These are phyloP conservation scores for Cettia cetti DNA, from an alignment of 2,113 vertebrate genomes.

Conservation along the genomic window DNA sequence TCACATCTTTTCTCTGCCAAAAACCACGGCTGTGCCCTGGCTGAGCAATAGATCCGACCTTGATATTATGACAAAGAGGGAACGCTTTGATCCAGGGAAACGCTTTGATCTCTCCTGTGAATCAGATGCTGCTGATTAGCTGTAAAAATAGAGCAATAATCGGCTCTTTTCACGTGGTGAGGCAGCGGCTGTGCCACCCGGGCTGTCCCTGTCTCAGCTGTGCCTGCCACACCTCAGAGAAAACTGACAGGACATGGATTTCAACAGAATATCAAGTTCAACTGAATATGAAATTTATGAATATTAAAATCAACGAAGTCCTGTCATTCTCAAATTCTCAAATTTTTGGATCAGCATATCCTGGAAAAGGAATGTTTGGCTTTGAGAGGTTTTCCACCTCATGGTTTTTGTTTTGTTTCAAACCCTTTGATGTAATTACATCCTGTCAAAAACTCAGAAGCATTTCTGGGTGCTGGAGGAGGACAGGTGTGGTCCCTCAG, in stretches of 20 bases:
- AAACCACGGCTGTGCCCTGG: neutral
- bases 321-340: neutral
- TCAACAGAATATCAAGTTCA: neutral
- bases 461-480: neutral
- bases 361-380: neutral
- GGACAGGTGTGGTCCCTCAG: neutral
- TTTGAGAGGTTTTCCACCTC: neutral
- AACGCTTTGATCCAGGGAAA: constrained; percentile 15
- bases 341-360: neutral
- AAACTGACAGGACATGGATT: neutral
- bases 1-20: neutral
- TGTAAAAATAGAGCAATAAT: constrained; percentile 31
- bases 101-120: neutral
- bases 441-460: neutral
- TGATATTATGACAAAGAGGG: neutral
- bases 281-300: neutral
- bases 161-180: neutral
- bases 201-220: neutral
- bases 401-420: neutral
- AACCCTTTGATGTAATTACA: neutral
- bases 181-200: neutral
- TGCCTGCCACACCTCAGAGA: neutral
- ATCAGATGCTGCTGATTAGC: constrained; percentile 20
- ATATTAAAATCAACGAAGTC: neutral
- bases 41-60: neutral